phyloP scores from a whole-genome alignment of 2,888 invertebrate genomes.

The Microctonus brassicae region DNA sequence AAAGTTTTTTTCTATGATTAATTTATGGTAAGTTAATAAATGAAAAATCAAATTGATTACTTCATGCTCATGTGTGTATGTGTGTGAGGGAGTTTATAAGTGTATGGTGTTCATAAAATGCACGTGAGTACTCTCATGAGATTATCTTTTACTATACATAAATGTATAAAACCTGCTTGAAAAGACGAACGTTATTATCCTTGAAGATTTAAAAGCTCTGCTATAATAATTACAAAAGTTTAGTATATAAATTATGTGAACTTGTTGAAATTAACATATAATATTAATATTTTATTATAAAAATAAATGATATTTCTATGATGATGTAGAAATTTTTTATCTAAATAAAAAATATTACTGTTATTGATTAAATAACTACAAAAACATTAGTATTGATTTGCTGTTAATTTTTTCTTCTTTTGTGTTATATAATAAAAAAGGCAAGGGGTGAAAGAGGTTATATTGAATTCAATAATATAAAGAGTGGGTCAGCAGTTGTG shows the following conservation, averaged over 20 bases:
- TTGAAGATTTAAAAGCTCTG: constrained; percentile 39
- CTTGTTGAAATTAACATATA: constrained; percentile 32
- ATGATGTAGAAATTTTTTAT: background rate
- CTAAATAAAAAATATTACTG: background rate
- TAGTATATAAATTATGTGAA: constrained; percentile 39
- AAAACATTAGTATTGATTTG: background rate
- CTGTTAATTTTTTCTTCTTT: background rate
- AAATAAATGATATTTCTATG: background rate
- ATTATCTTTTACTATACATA: background rate
- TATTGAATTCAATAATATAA: background rate
- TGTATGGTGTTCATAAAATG: background rate
- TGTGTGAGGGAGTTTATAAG: background rate
- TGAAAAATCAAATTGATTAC: background rate
- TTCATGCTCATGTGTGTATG: too few species aligned
- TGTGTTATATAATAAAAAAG: background rate
- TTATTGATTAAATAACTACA: too few species aligned
- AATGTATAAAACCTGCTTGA: background rate
- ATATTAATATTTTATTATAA: constrained; percentile 34
- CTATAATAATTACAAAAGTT: constrained; percentile 46
- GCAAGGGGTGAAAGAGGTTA: background rate
- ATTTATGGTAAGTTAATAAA: background rate
- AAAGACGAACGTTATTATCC: constrained; percentile 41
- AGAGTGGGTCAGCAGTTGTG: background rate
- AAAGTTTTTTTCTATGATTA: constrained; percentile 26
- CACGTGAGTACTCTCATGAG: background rate